These are phyloP conservation scores for Parascotia fuliginaria DNA, from an alignment of 2,888 invertebrate genomes.

Conservation along the genomic window DNA sequence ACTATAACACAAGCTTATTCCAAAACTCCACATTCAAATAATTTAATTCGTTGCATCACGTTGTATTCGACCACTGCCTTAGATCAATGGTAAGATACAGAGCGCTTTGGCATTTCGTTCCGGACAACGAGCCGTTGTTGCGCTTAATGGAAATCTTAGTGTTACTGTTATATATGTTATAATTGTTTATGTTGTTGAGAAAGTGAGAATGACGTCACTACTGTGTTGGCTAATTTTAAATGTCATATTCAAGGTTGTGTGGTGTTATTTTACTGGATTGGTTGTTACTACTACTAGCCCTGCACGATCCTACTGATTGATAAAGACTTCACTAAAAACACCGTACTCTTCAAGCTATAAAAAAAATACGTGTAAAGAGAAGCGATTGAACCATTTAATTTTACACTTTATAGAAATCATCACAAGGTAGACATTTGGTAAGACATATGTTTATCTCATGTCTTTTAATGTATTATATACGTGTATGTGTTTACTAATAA, in stretches of 20 bases:
- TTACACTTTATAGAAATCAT: too few species aligned
- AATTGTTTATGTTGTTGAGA: conserved; percentile 46
- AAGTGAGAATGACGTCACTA: conserved; percentile 44
- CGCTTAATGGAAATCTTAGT: conserved; percentile 65
- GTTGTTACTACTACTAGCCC: neutral
- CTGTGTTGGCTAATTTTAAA: neutral
- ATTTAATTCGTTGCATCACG: conserved; percentile 42
- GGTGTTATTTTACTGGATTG: neutral
- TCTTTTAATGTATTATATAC: too few species aligned
- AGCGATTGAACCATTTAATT: too few species aligned
- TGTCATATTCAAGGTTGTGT: neutral
- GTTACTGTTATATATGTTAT: conserved; percentile 53
- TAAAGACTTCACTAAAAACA: too few species aligned
- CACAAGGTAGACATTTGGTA: too few species aligned
- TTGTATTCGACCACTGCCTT: conserved; percentile 60
- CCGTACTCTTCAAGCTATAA: too few species aligned
- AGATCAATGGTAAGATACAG: conserved; percentile 71
- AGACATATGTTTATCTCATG: too few species aligned
- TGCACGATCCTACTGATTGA: too few species aligned
- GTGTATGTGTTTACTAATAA: too few species aligned
- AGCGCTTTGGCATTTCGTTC: conserved; percentile 72
- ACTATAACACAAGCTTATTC: conserved; percentile 18
- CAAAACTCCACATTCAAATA: conserved; percentile 26
- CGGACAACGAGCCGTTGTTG: conserved; percentile 52
- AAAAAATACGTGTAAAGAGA: too few species aligned